Conservation (phyloP, 2,113 vertebrate genomes). For the Caranx melampygus region DNA sequence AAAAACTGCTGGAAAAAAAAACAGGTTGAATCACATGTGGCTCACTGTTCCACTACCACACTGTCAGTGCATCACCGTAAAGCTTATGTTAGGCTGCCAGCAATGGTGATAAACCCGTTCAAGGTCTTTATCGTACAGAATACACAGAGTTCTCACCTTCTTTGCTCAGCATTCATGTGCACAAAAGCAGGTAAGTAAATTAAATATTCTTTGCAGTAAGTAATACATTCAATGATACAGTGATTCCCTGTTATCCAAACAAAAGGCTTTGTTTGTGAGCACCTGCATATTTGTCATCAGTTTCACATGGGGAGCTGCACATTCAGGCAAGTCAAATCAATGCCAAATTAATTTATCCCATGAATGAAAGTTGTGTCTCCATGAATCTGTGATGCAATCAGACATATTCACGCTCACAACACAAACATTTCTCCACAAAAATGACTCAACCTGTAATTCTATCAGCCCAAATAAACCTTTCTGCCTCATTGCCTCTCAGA, state of each 20-base stretch:
- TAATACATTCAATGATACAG: background rate
- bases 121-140: background rate
- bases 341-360: constrained; percentile 20
- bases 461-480: background rate
- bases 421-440: constrained; percentile 23
- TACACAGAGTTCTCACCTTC: background rate
- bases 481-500: constrained; percentile 5
- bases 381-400: constrained; percentile 28
- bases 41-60: no score
- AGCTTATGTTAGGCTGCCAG: background rate
- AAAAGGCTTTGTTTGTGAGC: constrained; percentile 29
- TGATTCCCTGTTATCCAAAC: background rate
- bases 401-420: constrained; percentile 15
- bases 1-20: no score
- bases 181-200: background rate
- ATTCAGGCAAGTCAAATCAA: constrained; percentile 26
- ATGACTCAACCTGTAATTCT: constrained; percentile 2
- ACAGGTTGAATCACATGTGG: no score
- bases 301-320: constrained; percentile 12
- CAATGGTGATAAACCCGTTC: background rate
- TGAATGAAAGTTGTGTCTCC: constrained; percentile 23
- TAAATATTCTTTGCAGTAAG: background rate
- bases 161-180: background rate
- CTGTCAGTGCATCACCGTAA: background rate
- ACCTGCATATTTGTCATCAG: constrained; percentile 47